Conservation (phyloP, 2,113 vertebrate species). For the Alethe castanea region DNA sequence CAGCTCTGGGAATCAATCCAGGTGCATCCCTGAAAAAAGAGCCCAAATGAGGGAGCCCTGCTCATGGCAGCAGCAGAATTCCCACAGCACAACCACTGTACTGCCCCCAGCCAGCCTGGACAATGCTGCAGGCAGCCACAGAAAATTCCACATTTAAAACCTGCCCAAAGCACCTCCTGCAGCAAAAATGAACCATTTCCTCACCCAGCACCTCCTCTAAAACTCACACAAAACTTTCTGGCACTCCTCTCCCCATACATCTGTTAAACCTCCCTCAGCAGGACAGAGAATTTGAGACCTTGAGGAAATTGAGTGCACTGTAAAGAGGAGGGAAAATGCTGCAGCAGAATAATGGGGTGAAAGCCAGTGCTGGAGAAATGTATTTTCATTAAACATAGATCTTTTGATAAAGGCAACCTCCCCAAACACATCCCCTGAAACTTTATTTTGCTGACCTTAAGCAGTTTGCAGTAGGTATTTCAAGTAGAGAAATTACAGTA, state of each 20-base stretch:
- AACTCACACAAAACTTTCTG: background rate
- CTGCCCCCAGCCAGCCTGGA: background rate
- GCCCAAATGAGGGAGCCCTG: background rate
- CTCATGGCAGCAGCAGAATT: background rate
- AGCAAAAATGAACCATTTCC: background rate
- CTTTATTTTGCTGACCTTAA: background rate
- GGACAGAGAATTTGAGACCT: background rate
- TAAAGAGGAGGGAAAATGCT: background rate
- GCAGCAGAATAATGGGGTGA: background rate
- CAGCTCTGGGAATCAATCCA: background rate
- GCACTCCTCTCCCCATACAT: accelerated
- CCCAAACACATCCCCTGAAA: background rate
- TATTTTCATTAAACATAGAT: background rate
- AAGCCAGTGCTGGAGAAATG: background rate
- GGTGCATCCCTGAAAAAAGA: background rate
- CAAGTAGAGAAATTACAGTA: background rate
- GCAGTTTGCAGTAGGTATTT: background rate
- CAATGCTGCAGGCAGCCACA: background rate
- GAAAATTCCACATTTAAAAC: background rate
- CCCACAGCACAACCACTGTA: background rate
- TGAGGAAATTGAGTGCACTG: background rate
- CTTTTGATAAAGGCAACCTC: background rate
- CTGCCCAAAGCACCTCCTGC: accelerated
- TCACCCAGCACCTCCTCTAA: background rate
- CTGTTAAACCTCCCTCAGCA: background rate